These are phyloP conservation scores for Oenanthe oenanthe DNA, from an alignment of 2,113 vertebrate genomes.

Conservation along the genomic window DNA sequence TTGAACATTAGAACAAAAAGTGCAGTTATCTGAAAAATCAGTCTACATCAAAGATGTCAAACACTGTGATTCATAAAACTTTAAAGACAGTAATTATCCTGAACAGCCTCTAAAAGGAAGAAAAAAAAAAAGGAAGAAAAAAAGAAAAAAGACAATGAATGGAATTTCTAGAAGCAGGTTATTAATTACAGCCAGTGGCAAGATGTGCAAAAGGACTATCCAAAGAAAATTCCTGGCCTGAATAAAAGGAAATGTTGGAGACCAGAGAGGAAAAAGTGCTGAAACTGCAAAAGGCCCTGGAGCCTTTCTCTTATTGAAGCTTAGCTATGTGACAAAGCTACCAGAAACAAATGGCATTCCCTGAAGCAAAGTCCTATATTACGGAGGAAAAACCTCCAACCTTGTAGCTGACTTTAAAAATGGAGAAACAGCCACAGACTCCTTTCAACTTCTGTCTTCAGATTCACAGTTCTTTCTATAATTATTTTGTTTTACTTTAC, in stretches of 20 bases:
- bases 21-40: slow-evolving; percentile 42
- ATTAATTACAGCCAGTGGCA: slow-evolving; percentile 75
- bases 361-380: not conserved
- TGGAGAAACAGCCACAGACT: not conserved
- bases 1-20: slow-evolving; percentile 63
- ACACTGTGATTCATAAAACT: slow-evolving; percentile 67
- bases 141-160: slow-evolving; percentile 47
- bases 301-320: not conserved
- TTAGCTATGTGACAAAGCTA: not conserved
- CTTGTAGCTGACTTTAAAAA: not conserved
- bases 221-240: slow-evolving; percentile 64
- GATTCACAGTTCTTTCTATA: not conserved
- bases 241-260: slow-evolving; percentile 60
- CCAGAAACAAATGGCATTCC: slow-evolving; percentile 35
- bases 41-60: slow-evolving; percentile 48
- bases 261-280: slow-evolving; percentile 48
- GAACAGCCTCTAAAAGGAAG: slow-evolving; percentile 16
- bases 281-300: slow-evolving; percentile 24
- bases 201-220: slow-evolving; percentile 62
- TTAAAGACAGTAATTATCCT: slow-evolving; percentile 71
- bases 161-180: slow-evolving; percentile 62
- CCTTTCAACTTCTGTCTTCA: not conserved
- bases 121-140: not conserved
- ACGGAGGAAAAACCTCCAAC: not conserved
- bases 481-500: not conserved